Conservation (phyloP, 2,888 invertebrate species). For the Andrena dorsata region DNA sequence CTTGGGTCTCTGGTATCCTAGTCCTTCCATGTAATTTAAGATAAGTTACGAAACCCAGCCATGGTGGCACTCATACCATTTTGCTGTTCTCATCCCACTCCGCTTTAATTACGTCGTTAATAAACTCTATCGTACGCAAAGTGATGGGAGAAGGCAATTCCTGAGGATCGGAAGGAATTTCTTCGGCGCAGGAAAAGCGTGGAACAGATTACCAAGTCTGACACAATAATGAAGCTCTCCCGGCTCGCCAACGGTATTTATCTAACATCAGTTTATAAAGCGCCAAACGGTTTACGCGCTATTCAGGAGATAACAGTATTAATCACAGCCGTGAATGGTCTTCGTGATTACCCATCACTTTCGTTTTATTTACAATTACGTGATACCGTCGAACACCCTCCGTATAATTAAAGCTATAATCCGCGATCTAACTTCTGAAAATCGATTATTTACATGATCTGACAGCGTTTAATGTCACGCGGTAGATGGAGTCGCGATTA, state of each 20-base stretch:
- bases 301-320: conserved; percentile 41
- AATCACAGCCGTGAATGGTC: conserved; percentile 41
- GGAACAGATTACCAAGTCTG: conserved; percentile 29
- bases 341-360: conserved; percentile 43
- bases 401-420: conserved; percentile 48
- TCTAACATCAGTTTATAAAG: conserved; percentile 55
- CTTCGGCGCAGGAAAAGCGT: neutral
- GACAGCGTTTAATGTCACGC: neutral
- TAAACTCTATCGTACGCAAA: conserved; percentile 3
- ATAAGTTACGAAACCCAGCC: no score
- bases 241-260: conserved; percentile 28
- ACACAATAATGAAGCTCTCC: conserved; percentile 43
- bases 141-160: conserved; percentile 9
- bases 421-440: neutral
- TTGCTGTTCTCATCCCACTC: neutral
- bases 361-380: conserved; percentile 55
- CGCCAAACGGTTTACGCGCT: conserved; percentile 34
- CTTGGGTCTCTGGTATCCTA: no score
- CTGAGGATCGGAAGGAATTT: conserved; percentile 29
- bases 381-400: conserved; percentile 28
- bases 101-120: conserved; percentile 17
- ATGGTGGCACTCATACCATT: neutral
- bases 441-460: conserved; percentile 25
- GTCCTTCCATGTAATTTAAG: no score
- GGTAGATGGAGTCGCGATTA: conserved; percentile 5